phyloP scores from a whole-genome alignment of 2,797 vertebrate species.

The Rhinophrynus dorsalis region DNA sequence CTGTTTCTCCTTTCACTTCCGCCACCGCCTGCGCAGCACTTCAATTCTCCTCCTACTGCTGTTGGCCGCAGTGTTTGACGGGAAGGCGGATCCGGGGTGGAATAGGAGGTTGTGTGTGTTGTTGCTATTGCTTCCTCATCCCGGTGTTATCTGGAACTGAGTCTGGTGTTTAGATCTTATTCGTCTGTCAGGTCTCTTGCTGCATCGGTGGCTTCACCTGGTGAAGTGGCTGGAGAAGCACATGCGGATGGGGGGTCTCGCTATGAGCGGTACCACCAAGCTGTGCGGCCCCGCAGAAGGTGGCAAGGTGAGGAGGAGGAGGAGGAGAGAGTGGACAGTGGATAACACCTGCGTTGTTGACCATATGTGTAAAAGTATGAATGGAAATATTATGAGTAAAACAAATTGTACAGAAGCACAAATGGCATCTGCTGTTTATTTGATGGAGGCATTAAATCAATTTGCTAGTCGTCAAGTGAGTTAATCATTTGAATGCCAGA shows the following conservation, averaged over 20 bases:
- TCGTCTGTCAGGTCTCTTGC: not conserved
- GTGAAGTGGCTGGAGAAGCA: not conserved
- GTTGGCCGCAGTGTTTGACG: constrained; percentile 17
- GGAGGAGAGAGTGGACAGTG: not conserved
- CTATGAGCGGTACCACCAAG: constrained; percentile 15
- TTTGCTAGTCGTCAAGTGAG: too few relatives aligned
- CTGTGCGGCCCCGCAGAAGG: constrained; percentile 20
- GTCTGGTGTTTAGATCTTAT: not conserved
- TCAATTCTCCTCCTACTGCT: not conserved
- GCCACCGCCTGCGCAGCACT: not conserved
- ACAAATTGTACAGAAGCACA: too few relatives aligned
- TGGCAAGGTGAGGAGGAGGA: constrained; percentile 18
- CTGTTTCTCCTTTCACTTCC: constrained; percentile 9
- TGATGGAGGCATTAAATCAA: too few relatives aligned
- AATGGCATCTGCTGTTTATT: too few relatives aligned
- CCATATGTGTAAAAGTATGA: too few relatives aligned
- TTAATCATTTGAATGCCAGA: too few relatives aligned
- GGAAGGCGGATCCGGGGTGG: constrained; percentile 25
- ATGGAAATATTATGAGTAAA: too few relatives aligned
- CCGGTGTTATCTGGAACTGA: not conserved
- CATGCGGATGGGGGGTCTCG: too few relatives aligned
- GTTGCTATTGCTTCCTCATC: not conserved
- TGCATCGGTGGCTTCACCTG: not conserved
- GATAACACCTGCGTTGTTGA: too few relatives aligned
- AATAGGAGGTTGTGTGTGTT: not conserved